Percentiles rank a stretch among this genome's conserved stretches.
These are phyloP conservation scores for Acanthosoma haemorrhoidale DNA, from an alignment of 2,888 invertebrate genomes.

Conservation along the genomic window DNA sequence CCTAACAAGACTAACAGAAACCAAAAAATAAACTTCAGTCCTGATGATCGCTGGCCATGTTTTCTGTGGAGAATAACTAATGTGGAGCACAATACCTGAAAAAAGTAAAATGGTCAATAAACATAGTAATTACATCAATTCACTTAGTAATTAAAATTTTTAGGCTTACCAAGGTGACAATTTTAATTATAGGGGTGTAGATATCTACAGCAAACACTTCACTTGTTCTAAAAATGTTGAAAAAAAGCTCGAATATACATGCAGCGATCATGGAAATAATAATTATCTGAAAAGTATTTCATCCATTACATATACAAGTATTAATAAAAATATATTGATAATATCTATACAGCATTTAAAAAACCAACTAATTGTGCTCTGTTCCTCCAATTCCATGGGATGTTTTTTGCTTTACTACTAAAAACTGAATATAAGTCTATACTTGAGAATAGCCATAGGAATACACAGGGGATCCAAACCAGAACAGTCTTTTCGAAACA, in stretches of 20 bases:
- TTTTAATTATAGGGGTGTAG: conserved; percentile 70
- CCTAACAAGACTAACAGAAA: conserved; percentile 67
- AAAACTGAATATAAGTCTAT: conserved; percentile 71
- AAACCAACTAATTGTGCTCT: conserved; percentile 58
- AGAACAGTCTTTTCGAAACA: conserved; percentile 90
- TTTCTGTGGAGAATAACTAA: conserved; percentile 25
- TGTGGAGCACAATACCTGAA: conserved; percentile 26
- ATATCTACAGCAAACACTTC: conserved; percentile 61
- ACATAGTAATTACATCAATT: too few species aligned
- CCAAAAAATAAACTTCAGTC: conserved; percentile 88
- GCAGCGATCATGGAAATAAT: conserved; percentile 61
- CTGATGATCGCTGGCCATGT: conserved; percentile 78
- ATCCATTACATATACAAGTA: neutral
- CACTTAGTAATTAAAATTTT: neutral
- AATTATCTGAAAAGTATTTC: conserved; percentile 44
- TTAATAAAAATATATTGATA: neutral
- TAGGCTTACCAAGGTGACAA: conserved; percentile 69
- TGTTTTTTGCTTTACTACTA: conserved; percentile 67
- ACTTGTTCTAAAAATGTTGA: conserved; percentile 45
- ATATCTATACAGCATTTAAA: neutral
- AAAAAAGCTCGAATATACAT: conserved; percentile 62
- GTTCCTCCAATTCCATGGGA: conserved; percentile 67
- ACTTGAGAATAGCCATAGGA: conserved; percentile 69
- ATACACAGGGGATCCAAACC: conserved; percentile 81
- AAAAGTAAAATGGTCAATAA: neutral